phyloP scores from a whole-genome alignment of 2,797 vertebrate species.

The Taeniopygia guttata region DNA sequence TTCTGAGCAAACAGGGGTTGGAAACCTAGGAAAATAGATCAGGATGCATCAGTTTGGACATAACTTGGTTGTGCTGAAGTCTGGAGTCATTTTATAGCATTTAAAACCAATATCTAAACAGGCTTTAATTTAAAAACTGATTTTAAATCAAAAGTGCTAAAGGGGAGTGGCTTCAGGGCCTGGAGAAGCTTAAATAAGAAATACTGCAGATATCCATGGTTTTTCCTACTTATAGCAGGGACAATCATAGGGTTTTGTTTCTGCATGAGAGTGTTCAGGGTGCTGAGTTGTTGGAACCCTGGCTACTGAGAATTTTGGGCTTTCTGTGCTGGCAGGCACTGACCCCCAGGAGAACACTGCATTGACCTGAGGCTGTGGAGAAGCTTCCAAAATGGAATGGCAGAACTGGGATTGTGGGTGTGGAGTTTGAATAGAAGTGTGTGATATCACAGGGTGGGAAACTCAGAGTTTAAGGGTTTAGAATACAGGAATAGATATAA shows the following conservation, averaged over 20 bases:
- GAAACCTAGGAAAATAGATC: background rate
- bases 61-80: background rate
- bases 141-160: background rate
- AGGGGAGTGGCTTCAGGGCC: background rate
- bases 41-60: background rate
- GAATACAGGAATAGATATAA: background rate
- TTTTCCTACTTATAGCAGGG: background rate
- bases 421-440: background rate
- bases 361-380: background rate
- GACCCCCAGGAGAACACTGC: background rate
- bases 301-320: background rate
- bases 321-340: background rate
- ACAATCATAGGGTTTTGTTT: background rate
- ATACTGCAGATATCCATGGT: rapidly evolving
- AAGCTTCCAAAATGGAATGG: background rate
- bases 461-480: background rate
- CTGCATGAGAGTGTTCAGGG: background rate
- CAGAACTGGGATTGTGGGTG: background rate
- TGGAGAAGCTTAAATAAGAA: background rate
- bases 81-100: background rate
- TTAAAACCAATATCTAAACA: background rate
- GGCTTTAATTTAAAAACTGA: background rate
- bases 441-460: background rate
- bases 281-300: background rate
- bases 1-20: background rate